phyloP scores from a whole-genome alignment of 2,113 vertebrate genomes.

The Limanda limanda region DNA sequence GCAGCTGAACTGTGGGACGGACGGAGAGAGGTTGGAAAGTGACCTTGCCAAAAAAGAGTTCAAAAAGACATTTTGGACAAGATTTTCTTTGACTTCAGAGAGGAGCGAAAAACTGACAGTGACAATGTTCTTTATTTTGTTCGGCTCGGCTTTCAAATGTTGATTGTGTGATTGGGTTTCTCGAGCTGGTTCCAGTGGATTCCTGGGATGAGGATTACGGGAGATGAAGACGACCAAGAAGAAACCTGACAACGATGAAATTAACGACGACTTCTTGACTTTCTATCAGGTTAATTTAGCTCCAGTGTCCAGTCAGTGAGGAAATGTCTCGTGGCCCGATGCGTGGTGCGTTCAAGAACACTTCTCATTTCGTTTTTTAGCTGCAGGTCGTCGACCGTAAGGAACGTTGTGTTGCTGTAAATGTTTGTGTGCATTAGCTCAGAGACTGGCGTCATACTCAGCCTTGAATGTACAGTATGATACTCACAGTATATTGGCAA shows the following conservation, averaged over 20 bases:
- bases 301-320: conserved; percentile 39
- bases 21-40: conserved; percentile 14
- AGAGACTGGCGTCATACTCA: conserved; percentile 63
- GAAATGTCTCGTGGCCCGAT: conserved; percentile 27
- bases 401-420: conserved; percentile 63
- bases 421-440: conserved; percentile 69
- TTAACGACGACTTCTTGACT: conserved; percentile 16
- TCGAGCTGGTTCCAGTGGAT: conserved; percentile 66
- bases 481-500: conserved; percentile 43
- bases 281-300: conserved; percentile 42
- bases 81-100: conserved; percentile 51
- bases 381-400: conserved; percentile 29
- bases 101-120: conserved; percentile 54
- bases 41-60: conserved; percentile 71
- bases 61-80: conserved; percentile 48
- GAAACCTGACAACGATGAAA: neutral
- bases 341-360: conserved; percentile 47
- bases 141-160: conserved; percentile 48
- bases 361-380: conserved; percentile 43
- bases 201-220: conserved; percentile 8
- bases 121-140: conserved; percentile 47
- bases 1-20: conserved; percentile 32
- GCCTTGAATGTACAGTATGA: conserved; percentile 72
- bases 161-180: conserved; percentile 47
- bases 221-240: neutral